A percentile compares a stretch with the other conserved stretches of the same genome.
Conservation (phyloP, 2,888 invertebrate species). For the Cephus sareptanus region DNA sequence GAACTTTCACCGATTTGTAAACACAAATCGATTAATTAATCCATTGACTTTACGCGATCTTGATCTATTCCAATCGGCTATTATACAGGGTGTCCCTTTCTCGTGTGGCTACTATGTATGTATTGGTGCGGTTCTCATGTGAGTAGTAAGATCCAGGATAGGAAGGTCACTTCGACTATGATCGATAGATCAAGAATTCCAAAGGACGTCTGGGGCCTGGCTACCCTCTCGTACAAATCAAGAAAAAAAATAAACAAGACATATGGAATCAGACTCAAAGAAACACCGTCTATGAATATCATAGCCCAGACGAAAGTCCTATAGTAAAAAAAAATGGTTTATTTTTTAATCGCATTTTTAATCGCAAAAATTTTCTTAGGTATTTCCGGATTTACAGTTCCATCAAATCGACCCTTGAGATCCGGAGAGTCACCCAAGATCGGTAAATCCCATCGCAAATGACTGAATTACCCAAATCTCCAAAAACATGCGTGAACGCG, state of each 20-base stretch:
- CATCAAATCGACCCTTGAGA: not conserved
- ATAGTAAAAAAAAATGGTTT: not conserved
- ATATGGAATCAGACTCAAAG: not conserved
- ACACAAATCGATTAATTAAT: constrained; percentile 36
- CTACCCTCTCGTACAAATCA: not conserved
- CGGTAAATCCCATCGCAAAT: not conserved
- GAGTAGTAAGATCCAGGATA: not conserved
- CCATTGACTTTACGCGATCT: constrained; percentile 28
- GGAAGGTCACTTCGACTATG: not conserved
- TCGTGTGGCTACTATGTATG: not conserved
- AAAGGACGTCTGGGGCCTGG: not conserved
- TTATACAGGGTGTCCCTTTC: not conserved
- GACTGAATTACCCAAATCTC: not conserved
- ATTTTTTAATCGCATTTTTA: not conserved
- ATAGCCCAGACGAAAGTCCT: not conserved
- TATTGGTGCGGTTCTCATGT: not conserved
- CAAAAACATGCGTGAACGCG: not conserved
- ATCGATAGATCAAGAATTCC: not conserved
- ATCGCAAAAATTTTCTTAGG: not conserved
- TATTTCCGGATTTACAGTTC: not conserved
- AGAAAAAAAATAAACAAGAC: not conserved
- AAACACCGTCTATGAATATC: not conserved
- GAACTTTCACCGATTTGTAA: constrained; percentile 42
- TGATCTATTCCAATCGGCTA: not conserved
- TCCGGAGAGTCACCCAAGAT: not conserved